phyloP scores from a whole-genome alignment of 2,797 vertebrate genomes.

The Discoglossus pictus region DNA sequence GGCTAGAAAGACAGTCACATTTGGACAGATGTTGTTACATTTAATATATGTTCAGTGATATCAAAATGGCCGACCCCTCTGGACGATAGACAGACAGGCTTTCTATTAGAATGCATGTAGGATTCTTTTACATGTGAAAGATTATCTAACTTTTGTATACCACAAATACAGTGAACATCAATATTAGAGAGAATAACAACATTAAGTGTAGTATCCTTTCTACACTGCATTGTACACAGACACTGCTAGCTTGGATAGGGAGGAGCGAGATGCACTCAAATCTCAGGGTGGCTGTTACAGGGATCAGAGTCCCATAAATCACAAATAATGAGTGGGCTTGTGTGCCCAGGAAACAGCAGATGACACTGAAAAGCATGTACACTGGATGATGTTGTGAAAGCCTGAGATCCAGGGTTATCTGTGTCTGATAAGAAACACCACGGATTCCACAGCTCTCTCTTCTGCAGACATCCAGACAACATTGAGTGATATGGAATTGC shows the following conservation, averaged over 20 bases:
- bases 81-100: too few relatives aligned
- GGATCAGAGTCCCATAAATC: conserved; percentile 38
- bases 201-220: too few relatives aligned
- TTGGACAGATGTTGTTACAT: too few relatives aligned
- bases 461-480: not conserved
- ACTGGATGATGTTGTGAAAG: conserved; percentile 25
- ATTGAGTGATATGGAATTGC: too few relatives aligned
- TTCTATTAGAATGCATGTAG: too few relatives aligned
- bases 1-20: too few relatives aligned
- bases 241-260: conserved; percentile 10
- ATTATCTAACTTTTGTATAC: too few relatives aligned
- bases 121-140: too few relatives aligned
- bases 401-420: conserved; percentile 3
- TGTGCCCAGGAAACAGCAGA: conserved; percentile 3
- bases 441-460: not conserved
- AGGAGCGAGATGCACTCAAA: conserved; percentile 6
- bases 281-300: conserved; percentile 26
- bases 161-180: too few relatives aligned
- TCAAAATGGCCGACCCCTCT: too few relatives aligned
- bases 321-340: conserved; percentile 43
- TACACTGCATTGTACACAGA: conserved; percentile 13
- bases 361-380: conserved; percentile 25
- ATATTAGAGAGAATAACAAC: too few relatives aligned
- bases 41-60: too few relatives aligned
- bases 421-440: conserved; percentile 1